Base-by-base conservation (phyloP, 37 sponge, comb jelly and placozoan genomes). In the Lycopodina hypogea region DNA sequence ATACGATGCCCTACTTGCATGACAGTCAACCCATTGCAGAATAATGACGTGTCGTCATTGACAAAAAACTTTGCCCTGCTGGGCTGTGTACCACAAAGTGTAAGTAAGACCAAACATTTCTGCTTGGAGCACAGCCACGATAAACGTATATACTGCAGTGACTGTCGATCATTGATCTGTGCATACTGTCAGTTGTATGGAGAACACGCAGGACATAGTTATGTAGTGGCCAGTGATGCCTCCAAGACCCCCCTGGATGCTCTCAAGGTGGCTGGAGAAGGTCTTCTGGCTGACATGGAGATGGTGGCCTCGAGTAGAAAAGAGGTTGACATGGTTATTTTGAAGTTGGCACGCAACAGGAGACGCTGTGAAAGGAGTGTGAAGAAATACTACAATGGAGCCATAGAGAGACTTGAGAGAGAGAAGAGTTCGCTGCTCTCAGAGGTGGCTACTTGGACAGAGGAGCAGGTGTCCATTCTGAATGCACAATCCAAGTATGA, bases 51-150 rank as follows among this genome's bases (percentile, higher is more conserved):
- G 8, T 35, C 52, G 4, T 38, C 57, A 1, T 78, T 90, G 21
- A 82, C 91, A 26, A 90, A 90, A 75, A 90, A 90, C 88, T 90
- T 75, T 72, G 82, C 83, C 19, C 78, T 86, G 18, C 77, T 90
- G 53, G 61, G 80, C 60, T 57, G 76, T 7, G 68, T 52, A 23
- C 80, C 78, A 24, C 64, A 73, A 48, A 36, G 32, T 26, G 40
- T 42, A 15, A 56, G 3, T 9, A 65, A 42, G 32, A 84, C 42
- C 29, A 53, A 7, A 39, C 68, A 76, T 57, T 83, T 62, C 67
- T 91, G 92, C 36, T 35, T 62, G 59, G 84, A 87, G 6, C 92
- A 91, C 66, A 45, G 79, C 32, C 84, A 83, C 42, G 88, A 86
- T 56, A 63, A 91, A n/a, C 74, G 79, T 0, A 59, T 87, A n/a